Base-by-base conservation (phyloP, 2,888 invertebrate species). In the Vanessa cardui region DNA sequence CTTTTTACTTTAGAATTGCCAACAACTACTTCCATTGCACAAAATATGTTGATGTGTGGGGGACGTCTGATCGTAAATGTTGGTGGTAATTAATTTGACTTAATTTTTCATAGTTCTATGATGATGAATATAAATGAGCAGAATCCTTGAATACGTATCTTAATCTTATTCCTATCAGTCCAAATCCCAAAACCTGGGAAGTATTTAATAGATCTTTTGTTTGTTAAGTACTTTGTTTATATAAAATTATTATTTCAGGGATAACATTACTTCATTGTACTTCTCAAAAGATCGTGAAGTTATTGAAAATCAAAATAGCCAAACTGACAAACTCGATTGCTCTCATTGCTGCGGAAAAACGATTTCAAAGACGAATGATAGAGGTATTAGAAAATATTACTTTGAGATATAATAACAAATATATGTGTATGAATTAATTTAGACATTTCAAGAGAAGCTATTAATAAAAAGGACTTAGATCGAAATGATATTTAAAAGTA, bases 31-130 rank as follows among this genome's bases (percentile, higher is more conserved):
- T 86, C 82, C 86, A 84, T 81, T 86, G 82, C 73, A 80, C 86
- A 73, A 82, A 86, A 74, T 87, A 88, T 77, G 72, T 89, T 73
- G 86, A 87, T 72, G 78, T 87, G 76, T 90, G 89, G 89, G 82
- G 82, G 71, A 73, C 81, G 21, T 76, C 78, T 45, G 80, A 80
- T 21, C 78, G 74, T 68, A 84, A 83, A 72, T 81, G 86, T 58
- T 92, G 90, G 91, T 92, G 92, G 92, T 92, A 89, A 89, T 74
- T 69, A 70, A 68, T 64, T 61, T 62, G 49, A 7, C 61, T 56
- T 56, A 26, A 18, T 26, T 15, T 21, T 21, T 20, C 49, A 46
- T 46, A n/a, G 1, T 46, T 46, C n/a, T n/a, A n/a, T n/a, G n/a
- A n/a, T n/a, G 2, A 26, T 3, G 4, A 26, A 26, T 26, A 26